Evolutionary conservation across 2,888 invertebrate genomes (phyloP), one percentile per base, ranked within the genome.

Genomic region (Dicyrtomina minuta): DNA sequence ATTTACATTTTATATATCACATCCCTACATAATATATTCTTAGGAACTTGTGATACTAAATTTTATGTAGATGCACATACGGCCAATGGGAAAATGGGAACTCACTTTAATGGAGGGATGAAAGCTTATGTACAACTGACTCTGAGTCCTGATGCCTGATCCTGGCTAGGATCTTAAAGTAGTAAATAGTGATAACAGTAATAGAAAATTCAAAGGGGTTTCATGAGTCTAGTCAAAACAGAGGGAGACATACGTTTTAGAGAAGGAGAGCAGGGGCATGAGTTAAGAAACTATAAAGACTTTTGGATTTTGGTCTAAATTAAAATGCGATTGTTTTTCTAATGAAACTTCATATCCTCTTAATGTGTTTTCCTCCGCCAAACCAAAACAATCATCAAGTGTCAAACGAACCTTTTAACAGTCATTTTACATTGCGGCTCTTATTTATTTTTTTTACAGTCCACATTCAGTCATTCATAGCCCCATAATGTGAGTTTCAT

Each of bases 281-380:
- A 24, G 22, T 27, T 5, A 22, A n/a, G 22, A 10, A 2, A 15
- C 4, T 10, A 22, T 8, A 10, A 33, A 55, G 15, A 13, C 27
- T 13, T n/a, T n/a, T n/a, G n/a, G n/a, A n/a, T n/a, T n/a, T n/a
- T 15, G 13, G 46, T 46, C 17, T 4, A 17, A 55, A 55, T 55
- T 55, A 33, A 55, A 55, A 55, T 55, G 55, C 55, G 27, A 27
- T 55, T 55, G 55, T 55, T 55, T 55, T 27, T 55, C 55, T 55
- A 55, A 55, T 55, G 55, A 55, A 55, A 55, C 27, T 26, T 55
- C 27, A 55, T 6, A 55, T 33, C 55, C n/a, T 26, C 27, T 55
- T 55, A 55, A 55, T 55, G 55, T 27, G 27, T 55, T 27, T 27
- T 27, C 26, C 27, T 55, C 27, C 55, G 27, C 55, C 22, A 53